phyloP scores from a whole-genome alignment of 2,113 vertebrate species.

The Indri indri region DNA sequence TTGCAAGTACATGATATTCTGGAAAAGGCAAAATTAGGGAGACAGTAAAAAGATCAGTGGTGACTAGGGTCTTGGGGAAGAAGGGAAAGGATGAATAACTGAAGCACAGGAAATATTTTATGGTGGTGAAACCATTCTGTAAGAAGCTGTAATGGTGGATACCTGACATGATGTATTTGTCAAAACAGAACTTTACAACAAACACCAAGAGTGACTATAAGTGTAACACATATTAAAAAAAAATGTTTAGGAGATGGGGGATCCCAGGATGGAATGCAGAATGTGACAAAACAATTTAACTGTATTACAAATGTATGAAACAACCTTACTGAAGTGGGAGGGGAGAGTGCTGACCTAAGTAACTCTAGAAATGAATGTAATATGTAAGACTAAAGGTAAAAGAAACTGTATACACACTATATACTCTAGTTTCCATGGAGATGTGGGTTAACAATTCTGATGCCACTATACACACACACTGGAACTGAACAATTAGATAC shows the following conservation, averaged over 20 bases:
- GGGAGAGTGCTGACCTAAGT: neutral
- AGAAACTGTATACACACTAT: neutral
- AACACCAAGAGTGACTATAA: neutral
- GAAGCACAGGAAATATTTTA: neutral
- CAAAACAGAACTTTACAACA: neutral
- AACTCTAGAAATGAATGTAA: neutral
- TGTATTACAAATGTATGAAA: conserved; percentile 18
- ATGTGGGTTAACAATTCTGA: neutral
- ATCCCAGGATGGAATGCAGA: neutral
- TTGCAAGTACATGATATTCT: neutral
- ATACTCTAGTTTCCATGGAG: neutral
- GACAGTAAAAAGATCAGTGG: neutral
- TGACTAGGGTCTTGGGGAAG: neutral
- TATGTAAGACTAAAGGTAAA: neutral
- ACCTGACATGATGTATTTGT: neutral
- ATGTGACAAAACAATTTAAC: neutral
- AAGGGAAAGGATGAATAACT: neutral
- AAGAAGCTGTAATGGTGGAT: neutral
- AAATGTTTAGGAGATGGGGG: neutral
- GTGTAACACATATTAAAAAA: neutral
- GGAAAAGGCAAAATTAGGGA: neutral
- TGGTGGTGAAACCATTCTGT: neutral
- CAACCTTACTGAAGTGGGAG: neutral
- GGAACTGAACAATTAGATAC: neutral
- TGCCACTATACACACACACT: neutral